phyloP scores from a whole-genome alignment of 2,797 vertebrate species.

The Sebastes flavidus region DNA sequence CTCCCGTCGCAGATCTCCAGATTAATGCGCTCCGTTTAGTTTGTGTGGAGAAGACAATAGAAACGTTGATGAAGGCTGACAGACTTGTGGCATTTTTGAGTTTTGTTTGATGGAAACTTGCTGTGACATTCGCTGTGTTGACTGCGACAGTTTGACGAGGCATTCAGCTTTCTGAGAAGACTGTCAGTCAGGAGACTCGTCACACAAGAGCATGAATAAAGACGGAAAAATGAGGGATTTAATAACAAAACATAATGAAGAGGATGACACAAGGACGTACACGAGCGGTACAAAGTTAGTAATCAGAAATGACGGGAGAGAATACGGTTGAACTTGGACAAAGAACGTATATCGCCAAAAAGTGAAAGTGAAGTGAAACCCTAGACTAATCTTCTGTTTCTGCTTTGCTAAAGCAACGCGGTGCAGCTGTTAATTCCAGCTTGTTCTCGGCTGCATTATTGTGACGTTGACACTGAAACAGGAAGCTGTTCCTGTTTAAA shows the following conservation, averaged over 20 bases:
- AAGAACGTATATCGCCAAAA: no score
- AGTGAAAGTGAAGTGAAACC: no score
- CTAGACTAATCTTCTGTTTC: no score
- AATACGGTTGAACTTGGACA: no score
- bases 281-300: no score
- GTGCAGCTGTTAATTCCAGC: no score
- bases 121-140: conserved; percentile 9
- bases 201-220: background rate
- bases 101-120: conserved; percentile 5
- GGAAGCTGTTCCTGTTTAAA: no score
- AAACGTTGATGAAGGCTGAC: conserved; percentile 4
- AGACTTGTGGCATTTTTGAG: conserved; percentile 3
- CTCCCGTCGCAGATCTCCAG: background rate
- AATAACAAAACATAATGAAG: background rate
- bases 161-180: conserved; percentile 6
- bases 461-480: no score
- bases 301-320: background rate
- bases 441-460: no score
- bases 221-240: background rate
- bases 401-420: no score
- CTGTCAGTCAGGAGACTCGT: background rate
- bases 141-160: conserved; percentile 11
- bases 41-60: background rate
- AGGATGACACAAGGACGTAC: background rate
- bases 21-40: conserved; percentile 5